A percentile compares a stretch with the other conserved stretches of the same genome.
Evolutionary conservation across 2,888 invertebrate genomes (phyloP).

Genomic region (Bedellia somnulentella): DNA sequence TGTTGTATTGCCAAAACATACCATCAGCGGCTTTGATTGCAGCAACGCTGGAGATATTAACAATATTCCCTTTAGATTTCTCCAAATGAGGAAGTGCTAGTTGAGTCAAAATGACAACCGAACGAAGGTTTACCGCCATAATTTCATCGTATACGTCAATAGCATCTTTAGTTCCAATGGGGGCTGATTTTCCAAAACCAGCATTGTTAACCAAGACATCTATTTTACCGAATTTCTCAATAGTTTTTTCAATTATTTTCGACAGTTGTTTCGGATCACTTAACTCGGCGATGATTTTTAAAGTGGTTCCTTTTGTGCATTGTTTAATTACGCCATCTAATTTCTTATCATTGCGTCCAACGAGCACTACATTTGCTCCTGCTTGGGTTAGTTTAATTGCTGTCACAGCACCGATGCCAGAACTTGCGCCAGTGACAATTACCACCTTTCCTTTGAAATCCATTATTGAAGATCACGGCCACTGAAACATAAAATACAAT

Average conservation of each 20-base stretch:
- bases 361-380: too few species aligned
- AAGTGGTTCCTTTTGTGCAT: too few species aligned
- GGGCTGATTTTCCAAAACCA: constrained; percentile 54
- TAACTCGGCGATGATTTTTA: too few species aligned
- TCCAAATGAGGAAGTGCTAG: constrained; percentile 76
- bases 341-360: too few species aligned
- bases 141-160: constrained; percentile 20
- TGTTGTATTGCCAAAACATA: constrained; percentile 76
- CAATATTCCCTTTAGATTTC: constrained; percentile 73
- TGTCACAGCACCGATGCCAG: too few species aligned
- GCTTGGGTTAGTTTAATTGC: too few species aligned
- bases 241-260: constrained; percentile 64
- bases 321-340: too few species aligned
- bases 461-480: too few species aligned
- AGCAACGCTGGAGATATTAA: constrained; percentile 85
- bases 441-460: too few species aligned
- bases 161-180: constrained; percentile 43
- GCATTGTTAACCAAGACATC: constrained; percentile 68
- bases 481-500: too few species aligned
- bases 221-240: constrained; percentile 65
- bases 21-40: constrained; percentile 78
- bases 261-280: too few species aligned
- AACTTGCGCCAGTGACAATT: too few species aligned
- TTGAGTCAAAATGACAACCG: constrained; percentile 70
- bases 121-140: constrained; percentile 77